A percentile compares a stretch with the other conserved stretches of the same genome.
These are phyloP conservation scores for Catharus minimus DNA, from an alignment of 2,113 vertebrate genomes.

Conservation along the genomic window DNA sequence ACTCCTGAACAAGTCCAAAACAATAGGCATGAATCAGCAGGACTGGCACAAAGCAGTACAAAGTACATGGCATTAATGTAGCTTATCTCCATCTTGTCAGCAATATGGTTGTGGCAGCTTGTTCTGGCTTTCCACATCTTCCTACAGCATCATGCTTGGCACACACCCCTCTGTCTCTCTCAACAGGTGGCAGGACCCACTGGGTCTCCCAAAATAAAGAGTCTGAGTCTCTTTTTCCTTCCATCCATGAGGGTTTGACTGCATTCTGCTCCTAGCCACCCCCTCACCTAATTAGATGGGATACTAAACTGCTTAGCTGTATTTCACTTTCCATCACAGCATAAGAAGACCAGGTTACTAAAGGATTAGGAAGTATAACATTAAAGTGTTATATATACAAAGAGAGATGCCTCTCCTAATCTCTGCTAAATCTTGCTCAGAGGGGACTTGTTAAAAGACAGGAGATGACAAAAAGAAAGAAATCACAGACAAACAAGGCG, in stretches of 20 bases:
- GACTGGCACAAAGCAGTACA: conserved; percentile 24
- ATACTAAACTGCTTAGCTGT: conserved; percentile 49
- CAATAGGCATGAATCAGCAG: not conserved
- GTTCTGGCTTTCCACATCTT: not conserved
- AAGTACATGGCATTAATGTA: not conserved
- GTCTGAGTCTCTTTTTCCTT: not conserved
- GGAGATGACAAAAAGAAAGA: not conserved
- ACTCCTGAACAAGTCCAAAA: not conserved
- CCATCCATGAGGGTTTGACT: not conserved
- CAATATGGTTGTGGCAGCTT: not conserved
- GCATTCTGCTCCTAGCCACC: not conserved
- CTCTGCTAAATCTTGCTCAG: not conserved
- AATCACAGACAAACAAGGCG: not conserved
- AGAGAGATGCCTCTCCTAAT: not conserved
- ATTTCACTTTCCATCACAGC: conserved; percentile 35
- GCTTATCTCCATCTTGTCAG: conserved; percentile 34
- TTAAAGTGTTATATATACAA: not conserved
- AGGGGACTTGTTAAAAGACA: not conserved
- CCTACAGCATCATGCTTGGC: not conserved
- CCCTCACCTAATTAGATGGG: conserved; percentile 24
- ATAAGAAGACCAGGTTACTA: conserved; percentile 30
- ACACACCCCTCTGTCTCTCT: not conserved
- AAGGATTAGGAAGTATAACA: conserved; percentile 18
- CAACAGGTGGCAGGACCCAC: not conserved
- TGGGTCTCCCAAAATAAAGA: not conserved